Evolutionary conservation across 1,140 invertebrate genomes (phyloP).

Genomic region (fruit fly (Drosophila melanogaster)): Release_6_plus_ISO1_MT NT_033779.5:6383501-6384000

Average conservation of each 20-base stretch:
- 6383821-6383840: constrained; percentile 57
- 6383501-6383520: too few relatives aligned
- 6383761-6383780: constrained; percentile 17
- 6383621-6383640: constrained; percentile 55
- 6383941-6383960: constrained; percentile 53
- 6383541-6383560: constrained; percentile 60
- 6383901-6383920: constrained; percentile 15
- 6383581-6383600: constrained; percentile 28
- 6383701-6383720: constrained; percentile 71
- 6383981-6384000: constrained; percentile 68
- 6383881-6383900: neutral
- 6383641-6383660: constrained; percentile 56
- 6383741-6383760: constrained; percentile 8
- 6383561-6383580: constrained; percentile 6
- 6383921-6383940: constrained; percentile 43
- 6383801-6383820: constrained; percentile 65
- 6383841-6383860: constrained; percentile 49
- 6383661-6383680: constrained; percentile 7
- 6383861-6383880: constrained; percentile 17
- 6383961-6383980: constrained; percentile 66
- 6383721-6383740: constrained; percentile 24
- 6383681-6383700: constrained; percentile 68
- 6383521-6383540: too few relatives aligned
- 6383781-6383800: constrained; percentile 56
- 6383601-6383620: constrained; percentile 56